phyloP scores from a whole-genome alignment of 1,140 invertebrate genomes.

The Nasonia longicornis region DNA sequence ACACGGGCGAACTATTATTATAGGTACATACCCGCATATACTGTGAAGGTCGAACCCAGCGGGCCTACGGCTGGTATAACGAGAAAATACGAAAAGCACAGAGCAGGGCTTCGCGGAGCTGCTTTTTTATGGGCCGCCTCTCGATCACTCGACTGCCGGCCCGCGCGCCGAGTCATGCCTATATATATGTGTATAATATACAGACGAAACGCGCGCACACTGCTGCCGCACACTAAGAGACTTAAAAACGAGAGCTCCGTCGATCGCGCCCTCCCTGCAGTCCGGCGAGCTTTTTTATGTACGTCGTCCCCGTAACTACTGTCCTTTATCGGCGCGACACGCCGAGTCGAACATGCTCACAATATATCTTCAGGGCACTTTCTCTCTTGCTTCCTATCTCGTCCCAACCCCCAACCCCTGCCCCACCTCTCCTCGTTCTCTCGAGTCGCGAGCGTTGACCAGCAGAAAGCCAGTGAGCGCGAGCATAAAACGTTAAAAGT shows the following conservation, averaged over 20 bases:
- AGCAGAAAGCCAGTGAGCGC: not conserved
- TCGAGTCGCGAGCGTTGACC: constrained; percentile 12
- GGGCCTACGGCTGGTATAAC: not conserved
- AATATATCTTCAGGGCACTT: constrained; percentile 15
- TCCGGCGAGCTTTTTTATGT: not conserved
- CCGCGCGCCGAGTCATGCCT: not conserved
- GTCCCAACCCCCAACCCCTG: not conserved
- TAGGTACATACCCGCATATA: not conserved
- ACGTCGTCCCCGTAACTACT: constrained; percentile 20
- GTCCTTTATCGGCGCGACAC: constrained; percentile 34
- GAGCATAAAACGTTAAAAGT: constrained; percentile 34
- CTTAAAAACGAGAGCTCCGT: not conserved
- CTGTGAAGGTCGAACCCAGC: not conserved
- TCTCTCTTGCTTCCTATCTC: constrained; percentile 5
- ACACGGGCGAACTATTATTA: not conserved
- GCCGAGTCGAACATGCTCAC: constrained; percentile 21
- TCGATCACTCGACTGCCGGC: not conserved
- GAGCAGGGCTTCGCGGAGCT: not conserved
- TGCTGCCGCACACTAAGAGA: no score
- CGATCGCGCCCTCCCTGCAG: not conserved
- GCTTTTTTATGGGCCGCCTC: not conserved
- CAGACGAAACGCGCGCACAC: not conserved
- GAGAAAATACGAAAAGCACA: not conserved
- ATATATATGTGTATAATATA: no score
- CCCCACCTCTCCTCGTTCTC: not conserved